Percentiles rank a stretch among this genome's conserved stretches.
Evolutionary conservation across 2,888 invertebrate species (phyloP).

Genomic region (Sarcophaga caerulescens): DNA sequence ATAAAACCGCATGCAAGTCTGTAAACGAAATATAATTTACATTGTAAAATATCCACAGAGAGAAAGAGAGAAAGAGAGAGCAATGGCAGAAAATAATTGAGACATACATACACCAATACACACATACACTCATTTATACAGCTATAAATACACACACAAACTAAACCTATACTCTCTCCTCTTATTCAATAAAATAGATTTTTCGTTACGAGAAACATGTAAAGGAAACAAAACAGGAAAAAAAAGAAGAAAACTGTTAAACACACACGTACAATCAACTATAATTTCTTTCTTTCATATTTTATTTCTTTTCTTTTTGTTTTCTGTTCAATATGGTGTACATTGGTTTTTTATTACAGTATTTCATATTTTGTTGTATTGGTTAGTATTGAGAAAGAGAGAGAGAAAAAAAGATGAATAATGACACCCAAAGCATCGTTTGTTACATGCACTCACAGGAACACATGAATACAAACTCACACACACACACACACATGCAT

Average conservation of each 20-base stretch:
- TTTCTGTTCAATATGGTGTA: background rate
- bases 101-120: too few relatives aligned
- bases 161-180: background rate
- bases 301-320: slow-evolving; percentile 3
- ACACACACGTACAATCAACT: background rate
- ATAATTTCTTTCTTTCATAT: background rate
- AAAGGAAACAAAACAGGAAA: slow-evolving; percentile 1
- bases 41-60: slow-evolving; percentile 55
- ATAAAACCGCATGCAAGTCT: slow-evolving; percentile 60
- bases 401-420: slow-evolving; percentile 51
- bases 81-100: too few relatives aligned
- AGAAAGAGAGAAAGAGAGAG: slow-evolving; percentile 35
- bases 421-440: slow-evolving; percentile 66
- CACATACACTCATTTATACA: too few relatives aligned
- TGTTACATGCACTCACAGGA: slow-evolving; percentile 45
- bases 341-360: background rate
- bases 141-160: background rate
- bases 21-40: slow-evolving; percentile 65
- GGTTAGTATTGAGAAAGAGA: slow-evolving; percentile 43
- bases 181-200: slow-evolving; percentile 11
- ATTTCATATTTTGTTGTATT: slow-evolving; percentile 41
- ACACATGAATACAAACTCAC: background rate
- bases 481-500: background rate
- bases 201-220: slow-evolving; percentile 17
- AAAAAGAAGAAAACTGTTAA: background rate